Evolutionary conservation across 2,888 invertebrate genomes (phyloP).

Genomic region (Lypha dubia): DNA sequence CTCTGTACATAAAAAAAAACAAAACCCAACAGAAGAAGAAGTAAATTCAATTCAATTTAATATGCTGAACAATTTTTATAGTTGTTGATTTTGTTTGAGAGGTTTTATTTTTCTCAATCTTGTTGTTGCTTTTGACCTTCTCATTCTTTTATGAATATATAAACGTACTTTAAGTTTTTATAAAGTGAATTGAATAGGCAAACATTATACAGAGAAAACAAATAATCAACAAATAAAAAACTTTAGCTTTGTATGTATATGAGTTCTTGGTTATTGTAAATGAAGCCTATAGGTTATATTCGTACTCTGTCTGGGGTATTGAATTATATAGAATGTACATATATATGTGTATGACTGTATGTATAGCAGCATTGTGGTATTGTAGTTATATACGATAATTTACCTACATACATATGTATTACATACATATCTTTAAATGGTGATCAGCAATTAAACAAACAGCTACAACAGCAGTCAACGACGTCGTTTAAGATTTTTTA

Average conservation of each 20-base stretch:
- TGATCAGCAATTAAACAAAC: constrained; percentile 45
- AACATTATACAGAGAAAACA: constrained; percentile 15
- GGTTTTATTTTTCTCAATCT: constrained; percentile 20
- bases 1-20: constrained; percentile 25
- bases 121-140: constrained; percentile 71
- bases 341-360: background rate
- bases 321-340: background rate
- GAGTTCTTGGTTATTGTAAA: constrained; percentile 18
- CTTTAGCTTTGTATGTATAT: too few relatives aligned
- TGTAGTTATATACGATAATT: background rate
- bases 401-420: background rate
- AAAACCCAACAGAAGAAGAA: background rate
- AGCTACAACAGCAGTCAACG: constrained; percentile 8
- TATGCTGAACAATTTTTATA: constrained; percentile 55
- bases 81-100: constrained; percentile 40
- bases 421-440: constrained; percentile 19
- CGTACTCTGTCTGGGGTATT: constrained; percentile 16
- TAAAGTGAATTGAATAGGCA: constrained; percentile 20
- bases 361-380: background rate
- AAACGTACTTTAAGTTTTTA: constrained; percentile 34
- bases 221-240: background rate
- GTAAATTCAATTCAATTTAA: constrained; percentile 7
- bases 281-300: constrained; percentile 39
- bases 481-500: background rate
- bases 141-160: constrained; percentile 41